Evolutionary conservation across 1,140 invertebrate genomes (phyloP).

Genomic region (Drosophila nasuta): DNA sequence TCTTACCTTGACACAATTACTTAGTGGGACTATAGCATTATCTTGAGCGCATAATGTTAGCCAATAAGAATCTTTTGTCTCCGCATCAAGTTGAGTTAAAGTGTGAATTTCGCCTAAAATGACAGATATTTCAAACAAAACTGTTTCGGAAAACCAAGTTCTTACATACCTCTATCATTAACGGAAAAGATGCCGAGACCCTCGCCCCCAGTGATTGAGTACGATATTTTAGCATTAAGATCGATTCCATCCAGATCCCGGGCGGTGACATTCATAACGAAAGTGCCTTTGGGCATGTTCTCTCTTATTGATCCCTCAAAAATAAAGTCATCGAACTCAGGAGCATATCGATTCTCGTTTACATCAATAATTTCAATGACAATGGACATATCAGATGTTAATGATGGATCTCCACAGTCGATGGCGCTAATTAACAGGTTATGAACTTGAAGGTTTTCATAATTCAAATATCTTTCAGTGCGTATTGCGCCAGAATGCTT

Average conservation of each 20-base stretch:
- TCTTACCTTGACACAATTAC: slow-evolving; percentile 91
- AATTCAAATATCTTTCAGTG: slow-evolving; percentile 91
- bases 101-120: slow-evolving; percentile 93
- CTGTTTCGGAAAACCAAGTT: slow-evolving; percentile 5
- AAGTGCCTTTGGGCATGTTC: slow-evolving; percentile 90
- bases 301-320: slow-evolving; percentile 89
- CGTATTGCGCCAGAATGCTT: slow-evolving; percentile 92
- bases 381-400: slow-evolving; percentile 91
- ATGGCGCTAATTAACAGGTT: slow-evolving; percentile 93
- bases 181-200: slow-evolving; percentile 96
- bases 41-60: slow-evolving; percentile 96
- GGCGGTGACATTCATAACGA: slow-evolving; percentile 91
- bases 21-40: slow-evolving; percentile 93
- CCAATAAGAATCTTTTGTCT: slow-evolving; percentile 95
- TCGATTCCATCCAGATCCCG: slow-evolving; percentile 91
- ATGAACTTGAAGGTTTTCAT: slow-evolving; percentile 94
- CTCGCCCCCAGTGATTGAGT: slow-evolving; percentile 94
- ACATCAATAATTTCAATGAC: slow-evolving; percentile 96
- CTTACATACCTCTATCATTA: slow-evolving; percentile 92
- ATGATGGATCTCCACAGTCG: slow-evolving; percentile 91
- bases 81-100: slow-evolving; percentile 93
- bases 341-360: slow-evolving; percentile 95
- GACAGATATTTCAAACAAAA: slow-evolving; percentile 30
- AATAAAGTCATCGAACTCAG: slow-evolving; percentile 93
- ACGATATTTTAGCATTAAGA: slow-evolving; percentile 92